A percentile compares a stretch with the other conserved stretches of the same genome.
Evolutionary conservation across 2,113 vertebrate genomes (phyloP).

Genomic region (Actinemys pallida): DNA sequence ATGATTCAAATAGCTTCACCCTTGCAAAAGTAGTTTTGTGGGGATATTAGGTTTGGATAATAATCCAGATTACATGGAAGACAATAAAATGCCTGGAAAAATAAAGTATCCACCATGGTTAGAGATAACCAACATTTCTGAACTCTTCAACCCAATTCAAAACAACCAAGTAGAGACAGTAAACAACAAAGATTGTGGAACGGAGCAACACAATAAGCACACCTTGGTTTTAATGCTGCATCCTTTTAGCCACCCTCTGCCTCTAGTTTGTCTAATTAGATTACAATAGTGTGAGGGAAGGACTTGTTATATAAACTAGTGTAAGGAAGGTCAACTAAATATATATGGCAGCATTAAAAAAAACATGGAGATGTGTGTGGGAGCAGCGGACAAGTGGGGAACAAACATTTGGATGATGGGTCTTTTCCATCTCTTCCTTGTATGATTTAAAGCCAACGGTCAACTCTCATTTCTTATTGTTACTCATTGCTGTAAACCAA

Average conservation of each 20-base stretch:
- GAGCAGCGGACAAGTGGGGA: background rate
- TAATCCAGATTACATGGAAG: background rate
- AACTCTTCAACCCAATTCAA: background rate
- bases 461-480: background rate
- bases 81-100: background rate
- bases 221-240: background rate
- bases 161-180: background rate
- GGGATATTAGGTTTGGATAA: constrained; percentile 25
- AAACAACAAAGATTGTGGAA: background rate
- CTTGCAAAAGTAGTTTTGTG: constrained; percentile 52
- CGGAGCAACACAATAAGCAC: background rate
- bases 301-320: background rate
- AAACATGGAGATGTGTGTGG: background rate
- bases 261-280: background rate
- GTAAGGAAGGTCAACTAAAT: background rate
- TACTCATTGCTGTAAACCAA: background rate
- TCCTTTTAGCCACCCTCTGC: background rate
- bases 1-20: constrained; percentile 46
- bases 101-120: background rate
- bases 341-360: background rate
- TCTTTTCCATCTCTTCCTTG: background rate
- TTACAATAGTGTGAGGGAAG: background rate
- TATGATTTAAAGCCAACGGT: accelerated
- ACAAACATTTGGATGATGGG: background rate
- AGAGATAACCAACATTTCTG: background rate